Percentiles rank a stretch among this genome's conserved stretches.
phyloP scores from a whole-genome alignment of 1,140 invertebrate genomes.

The Archegozetes longisetosus region DNA sequence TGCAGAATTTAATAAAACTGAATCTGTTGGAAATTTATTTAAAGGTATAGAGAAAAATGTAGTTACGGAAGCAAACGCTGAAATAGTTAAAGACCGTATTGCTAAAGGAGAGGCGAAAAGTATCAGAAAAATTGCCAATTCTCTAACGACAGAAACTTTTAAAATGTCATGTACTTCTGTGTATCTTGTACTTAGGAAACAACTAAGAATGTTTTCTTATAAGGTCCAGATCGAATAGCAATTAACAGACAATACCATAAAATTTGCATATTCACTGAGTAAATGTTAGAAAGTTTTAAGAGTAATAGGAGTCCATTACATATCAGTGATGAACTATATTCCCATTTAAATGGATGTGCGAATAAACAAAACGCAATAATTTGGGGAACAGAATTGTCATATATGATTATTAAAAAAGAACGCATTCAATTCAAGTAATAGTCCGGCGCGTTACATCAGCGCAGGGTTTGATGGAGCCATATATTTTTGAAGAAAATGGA shows the following conservation, averaged over 20 bases:
- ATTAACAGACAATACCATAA: not conserved
- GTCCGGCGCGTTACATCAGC: constrained; percentile 3
- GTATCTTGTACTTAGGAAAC: not conserved
- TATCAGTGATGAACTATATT: constrained; percentile 1
- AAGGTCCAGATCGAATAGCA: not conserved
- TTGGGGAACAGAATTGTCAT: constrained; percentile 18
- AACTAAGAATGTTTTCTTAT: constrained; percentile 1
- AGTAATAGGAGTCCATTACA: not conserved
- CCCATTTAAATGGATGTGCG: constrained; percentile 12
- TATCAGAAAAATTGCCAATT: no score
- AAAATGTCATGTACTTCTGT: no score
- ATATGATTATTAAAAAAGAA: constrained; percentile 7
- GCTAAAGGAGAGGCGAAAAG: no score
- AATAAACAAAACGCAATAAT: constrained; percentile 20
- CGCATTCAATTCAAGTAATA: not conserved
- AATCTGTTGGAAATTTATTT: no score
- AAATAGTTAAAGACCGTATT: no score
- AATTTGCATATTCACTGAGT: not conserved
- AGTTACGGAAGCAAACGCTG: no score
- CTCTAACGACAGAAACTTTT: no score
- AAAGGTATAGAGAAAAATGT: no score
- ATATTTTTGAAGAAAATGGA: not conserved
- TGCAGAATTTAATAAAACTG: no score
- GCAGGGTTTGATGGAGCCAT: not conserved
- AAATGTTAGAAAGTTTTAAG: not conserved